A percentile compares a stretch with the other conserved stretches of the same genome.
These are phyloP conservation scores for Halcyon chelicuti DNA, from an alignment of 2,797 vertebrate genomes.

Conservation along the genomic window DNA sequence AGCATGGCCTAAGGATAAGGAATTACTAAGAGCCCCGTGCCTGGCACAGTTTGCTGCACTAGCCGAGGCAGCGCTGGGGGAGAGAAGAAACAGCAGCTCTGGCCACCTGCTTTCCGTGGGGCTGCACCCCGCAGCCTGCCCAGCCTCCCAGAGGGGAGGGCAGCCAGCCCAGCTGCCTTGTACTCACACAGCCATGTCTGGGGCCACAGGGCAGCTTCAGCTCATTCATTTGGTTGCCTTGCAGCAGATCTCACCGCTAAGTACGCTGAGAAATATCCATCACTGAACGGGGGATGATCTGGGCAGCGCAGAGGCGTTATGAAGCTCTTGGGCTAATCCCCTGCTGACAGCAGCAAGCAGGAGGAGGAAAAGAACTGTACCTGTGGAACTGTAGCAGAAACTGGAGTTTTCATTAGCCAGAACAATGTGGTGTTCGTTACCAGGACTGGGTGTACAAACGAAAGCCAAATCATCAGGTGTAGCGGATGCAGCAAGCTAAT, in stretches of 20 bases:
- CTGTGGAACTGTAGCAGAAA: background rate
- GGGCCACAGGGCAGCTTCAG: background rate
- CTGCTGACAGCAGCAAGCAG: background rate
- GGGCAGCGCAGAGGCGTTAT: background rate
- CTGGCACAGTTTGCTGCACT: background rate
- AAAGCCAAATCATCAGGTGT: background rate
- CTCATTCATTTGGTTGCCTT: background rate
- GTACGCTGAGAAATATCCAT: accelerated
- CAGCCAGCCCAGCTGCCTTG: background rate
- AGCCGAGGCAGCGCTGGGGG: background rate
- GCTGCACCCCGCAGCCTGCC: accelerated
- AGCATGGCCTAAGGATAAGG: background rate
- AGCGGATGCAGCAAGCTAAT: background rate
- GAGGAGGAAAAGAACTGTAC: background rate
- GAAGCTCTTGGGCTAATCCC: background rate
- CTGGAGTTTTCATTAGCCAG: background rate
- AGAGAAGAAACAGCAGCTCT: background rate
- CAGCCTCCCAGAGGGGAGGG: background rate
- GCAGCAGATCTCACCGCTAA: background rate
- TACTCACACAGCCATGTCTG: accelerated
- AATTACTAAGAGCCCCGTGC: background rate
- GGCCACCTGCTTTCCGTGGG: background rate
- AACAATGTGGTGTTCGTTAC: background rate
- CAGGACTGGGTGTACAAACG: background rate
- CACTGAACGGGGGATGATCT: no score